Conservation (phyloP, 1,140 invertebrate genomes). For the Drosophila erecta region DNA sequence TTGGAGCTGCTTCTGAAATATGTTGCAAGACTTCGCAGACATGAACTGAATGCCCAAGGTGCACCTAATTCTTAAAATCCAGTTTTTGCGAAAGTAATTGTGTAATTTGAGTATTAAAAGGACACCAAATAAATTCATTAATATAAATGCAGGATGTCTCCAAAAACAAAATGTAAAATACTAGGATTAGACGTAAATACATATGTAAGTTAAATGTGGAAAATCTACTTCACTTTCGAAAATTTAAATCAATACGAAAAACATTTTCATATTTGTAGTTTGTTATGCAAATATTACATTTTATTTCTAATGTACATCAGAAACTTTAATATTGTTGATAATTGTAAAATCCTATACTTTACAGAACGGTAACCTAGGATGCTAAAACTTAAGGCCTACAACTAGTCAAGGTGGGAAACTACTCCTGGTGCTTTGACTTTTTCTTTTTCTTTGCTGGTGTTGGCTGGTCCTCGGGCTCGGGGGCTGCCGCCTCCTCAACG, state of each 20-base stretch:
- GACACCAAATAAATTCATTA: no score
- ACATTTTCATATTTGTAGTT: background rate
- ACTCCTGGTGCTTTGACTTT: constrained; percentile 70
- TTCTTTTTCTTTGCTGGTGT: constrained; percentile 75
- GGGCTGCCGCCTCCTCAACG: constrained; percentile 34
- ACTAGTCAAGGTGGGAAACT: constrained; percentile 38
- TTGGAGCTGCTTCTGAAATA: background rate
- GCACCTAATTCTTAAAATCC: background rate
- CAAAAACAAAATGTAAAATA: no score
- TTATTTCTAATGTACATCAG: constrained; percentile 71
- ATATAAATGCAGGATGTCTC: no score
- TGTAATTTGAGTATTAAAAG: background rate
- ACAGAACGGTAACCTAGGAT: constrained; percentile 37
- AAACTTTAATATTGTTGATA: constrained; percentile 33
- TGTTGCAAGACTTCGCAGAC: background rate
- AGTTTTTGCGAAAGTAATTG: no score
- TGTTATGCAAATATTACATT: constrained; percentile 56
- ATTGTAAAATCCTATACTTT: constrained; percentile 47
- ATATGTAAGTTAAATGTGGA: no score
- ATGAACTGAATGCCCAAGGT: background rate
- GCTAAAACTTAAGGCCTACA: constrained; percentile 50
- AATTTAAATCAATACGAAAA: constrained; percentile 1
- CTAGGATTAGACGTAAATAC: no score
- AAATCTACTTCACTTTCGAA: no score
- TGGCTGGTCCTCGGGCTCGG: constrained; percentile 35